Evolutionary conservation across 2,888 invertebrate genomes (phyloP).

Genomic region (Euplagia quadripunctaria): DNA sequence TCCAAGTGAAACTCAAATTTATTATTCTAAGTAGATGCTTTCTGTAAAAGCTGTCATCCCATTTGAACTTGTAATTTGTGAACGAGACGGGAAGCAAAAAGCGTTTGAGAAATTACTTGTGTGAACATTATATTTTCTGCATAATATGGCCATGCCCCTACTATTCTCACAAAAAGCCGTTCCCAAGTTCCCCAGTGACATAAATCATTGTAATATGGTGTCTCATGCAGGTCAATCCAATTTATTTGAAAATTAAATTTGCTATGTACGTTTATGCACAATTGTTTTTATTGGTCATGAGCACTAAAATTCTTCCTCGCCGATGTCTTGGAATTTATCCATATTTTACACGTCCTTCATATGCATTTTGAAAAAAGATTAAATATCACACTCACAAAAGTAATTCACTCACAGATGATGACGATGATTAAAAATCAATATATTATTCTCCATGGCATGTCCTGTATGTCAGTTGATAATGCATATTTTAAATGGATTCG

Average conservation of each 20-base stretch:
- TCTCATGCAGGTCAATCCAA: not conserved
- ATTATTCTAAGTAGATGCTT: conserved; percentile 22
- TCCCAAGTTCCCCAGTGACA: not conserved
- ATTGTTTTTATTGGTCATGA: not conserved
- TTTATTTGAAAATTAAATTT: not conserved
- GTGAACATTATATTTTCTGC: conserved; percentile 9
- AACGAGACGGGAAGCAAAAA: conserved; percentile 4
- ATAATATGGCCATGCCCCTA: not conserved
- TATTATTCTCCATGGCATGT: not conserved
- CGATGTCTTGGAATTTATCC: not conserved
- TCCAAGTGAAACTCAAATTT: conserved; percentile 19
- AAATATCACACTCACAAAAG: not conserved
- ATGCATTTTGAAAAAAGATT: not conserved
- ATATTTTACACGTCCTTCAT: not conserved
- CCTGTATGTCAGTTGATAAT: not conserved
- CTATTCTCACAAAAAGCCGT: not conserved
- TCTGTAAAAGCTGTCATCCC: conserved; percentile 8
- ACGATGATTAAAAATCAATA: not conserved
- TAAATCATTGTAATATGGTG: not conserved
- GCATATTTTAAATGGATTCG: not conserved
- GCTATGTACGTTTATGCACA: not conserved
- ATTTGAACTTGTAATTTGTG: conserved; percentile 13
- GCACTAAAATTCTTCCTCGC: not conserved
- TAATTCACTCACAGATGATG: not conserved
- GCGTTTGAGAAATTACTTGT: conserved; percentile 5